These are phyloP conservation scores for Spicauda simplicius DNA, from an alignment of 2,888 invertebrate genomes.

Conservation along the genomic window DNA sequence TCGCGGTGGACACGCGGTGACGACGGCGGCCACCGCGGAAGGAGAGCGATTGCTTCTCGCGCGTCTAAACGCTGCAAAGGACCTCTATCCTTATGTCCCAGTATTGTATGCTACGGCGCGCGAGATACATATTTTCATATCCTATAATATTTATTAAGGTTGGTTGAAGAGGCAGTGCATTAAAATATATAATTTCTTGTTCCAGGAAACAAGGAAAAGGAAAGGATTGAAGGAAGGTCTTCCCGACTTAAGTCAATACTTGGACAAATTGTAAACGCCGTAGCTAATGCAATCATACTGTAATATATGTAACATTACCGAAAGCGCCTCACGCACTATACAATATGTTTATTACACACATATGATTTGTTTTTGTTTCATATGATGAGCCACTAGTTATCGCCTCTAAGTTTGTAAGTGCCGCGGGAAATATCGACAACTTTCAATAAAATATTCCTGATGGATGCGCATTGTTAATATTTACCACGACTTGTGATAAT, in stretches of 20 bases:
- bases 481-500: slow-evolving; percentile 57
- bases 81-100: slow-evolving; percentile 93
- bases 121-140: slow-evolving; percentile 67
- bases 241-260: slow-evolving; percentile 96
- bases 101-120: slow-evolving; percentile 86
- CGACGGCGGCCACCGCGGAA: slow-evolving; percentile 80
- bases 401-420: slow-evolving; percentile 62
- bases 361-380: slow-evolving; percentile 53
- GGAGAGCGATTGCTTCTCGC: slow-evolving; percentile 71
- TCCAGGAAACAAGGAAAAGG: slow-evolving; percentile 97
- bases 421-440: slow-evolving; percentile 45
- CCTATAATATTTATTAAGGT: not conserved
- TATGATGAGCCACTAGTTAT: slow-evolving; percentile 51
- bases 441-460: slow-evolving; percentile 64
- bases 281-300: slow-evolving; percentile 77
- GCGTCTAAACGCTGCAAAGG: slow-evolving; percentile 88
- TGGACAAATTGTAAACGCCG: slow-evolving; percentile 98
- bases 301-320: slow-evolving; percentile 78
- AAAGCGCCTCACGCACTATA: slow-evolving; percentile 70
- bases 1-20: slow-evolving; percentile 53
- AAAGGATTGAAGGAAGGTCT: slow-evolving; percentile 99
- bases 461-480: slow-evolving; percentile 63
- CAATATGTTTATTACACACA: slow-evolving; percentile 48
- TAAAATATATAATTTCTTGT: slow-evolving; percentile 43
- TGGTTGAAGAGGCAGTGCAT: not conserved